Base-by-base conservation (phyloP, 2,113 vertebrate species). In the Thalassoma bifasciatum region DNA sequence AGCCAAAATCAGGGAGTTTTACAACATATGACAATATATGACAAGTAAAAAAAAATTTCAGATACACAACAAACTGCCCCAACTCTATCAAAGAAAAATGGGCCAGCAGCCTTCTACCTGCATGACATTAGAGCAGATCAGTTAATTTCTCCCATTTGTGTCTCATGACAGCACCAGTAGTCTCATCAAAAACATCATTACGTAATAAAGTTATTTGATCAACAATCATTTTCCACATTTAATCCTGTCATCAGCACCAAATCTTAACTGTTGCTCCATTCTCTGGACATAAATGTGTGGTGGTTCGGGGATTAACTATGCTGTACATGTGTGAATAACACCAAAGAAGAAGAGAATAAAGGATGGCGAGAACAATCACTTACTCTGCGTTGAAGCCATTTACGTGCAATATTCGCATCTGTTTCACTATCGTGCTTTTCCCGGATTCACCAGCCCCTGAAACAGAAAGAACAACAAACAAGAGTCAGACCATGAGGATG, bases 361-460 rank as follows among this genome's bases (percentile, higher is more conserved):
- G 42, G 22, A n/a, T 8, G 52, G 38, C 5, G 16, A 50, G 56
- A 72, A 60, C 21, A 16, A 6, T 72, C 82, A 98, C 98, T 99
- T 96, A 99, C 98, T 99, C 98, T 94, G 97, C 96, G 88, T 99
- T 98, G 95, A 99, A 99, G 93, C 98, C 97, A 90, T 99, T 97
- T 73, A 99, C 97, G 81, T 99, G 98, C 88, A 99, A 90, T 94
- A 99, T 99, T 92, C 97, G 93, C 98, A 99, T 99, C 88, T 99
- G 98, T 90, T 99, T 99, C 88, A 99, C 98, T 94, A 99, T 99
- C 90, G 98, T 99, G 93, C 98, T 99, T 89, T 99, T 99, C 91
- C 98, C 98, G 22, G 97, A 99, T 93, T 99, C 98, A 86, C 98
- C 97, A 88, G 98, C 98, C 81, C 97, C 98, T 99, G 89, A 80